Conservation (phyloP, 2,797 vertebrate genomes). For the Trichosurus vulpecula region DNA sequence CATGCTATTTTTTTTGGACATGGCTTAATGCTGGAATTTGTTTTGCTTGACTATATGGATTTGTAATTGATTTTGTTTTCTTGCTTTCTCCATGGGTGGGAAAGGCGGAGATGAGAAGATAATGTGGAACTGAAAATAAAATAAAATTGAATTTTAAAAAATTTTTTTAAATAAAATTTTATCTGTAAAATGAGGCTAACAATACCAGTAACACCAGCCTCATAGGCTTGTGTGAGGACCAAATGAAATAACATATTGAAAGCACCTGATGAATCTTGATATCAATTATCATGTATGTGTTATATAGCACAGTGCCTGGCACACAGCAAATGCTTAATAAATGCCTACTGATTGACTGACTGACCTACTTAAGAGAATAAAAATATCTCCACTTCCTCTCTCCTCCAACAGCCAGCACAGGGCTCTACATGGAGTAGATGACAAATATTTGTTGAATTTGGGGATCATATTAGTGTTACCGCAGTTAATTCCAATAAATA, state of each 20-base stretch:
- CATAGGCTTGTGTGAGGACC: not conserved
- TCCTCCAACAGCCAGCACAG: not conserved
- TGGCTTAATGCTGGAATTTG: not conserved
- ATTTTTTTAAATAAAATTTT: not conserved
- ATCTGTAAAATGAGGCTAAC: not conserved
- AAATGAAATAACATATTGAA: not conserved
- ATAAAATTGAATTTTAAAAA: not conserved
- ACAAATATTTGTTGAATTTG: not conserved
- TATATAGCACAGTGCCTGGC: not conserved
- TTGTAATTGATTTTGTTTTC: not conserved
- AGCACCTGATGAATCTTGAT: not conserved
- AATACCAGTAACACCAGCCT: not conserved
- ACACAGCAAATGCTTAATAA: not conserved
- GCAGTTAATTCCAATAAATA: slow-evolving; percentile 9
- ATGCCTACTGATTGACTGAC: not conserved
- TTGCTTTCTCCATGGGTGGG: not conserved
- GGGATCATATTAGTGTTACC: not conserved
- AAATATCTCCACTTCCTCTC: not conserved
- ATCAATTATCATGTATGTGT: not conserved
- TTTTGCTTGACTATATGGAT: not conserved
- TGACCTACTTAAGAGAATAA: not conserved
- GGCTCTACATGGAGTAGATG: not conserved
- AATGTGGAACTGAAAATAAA: not conserved
- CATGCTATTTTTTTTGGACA: not conserved
- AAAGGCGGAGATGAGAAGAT: not conserved